Base-by-base conservation (phyloP, 1,140 invertebrate species). In the Drosophila pandora region DNA sequence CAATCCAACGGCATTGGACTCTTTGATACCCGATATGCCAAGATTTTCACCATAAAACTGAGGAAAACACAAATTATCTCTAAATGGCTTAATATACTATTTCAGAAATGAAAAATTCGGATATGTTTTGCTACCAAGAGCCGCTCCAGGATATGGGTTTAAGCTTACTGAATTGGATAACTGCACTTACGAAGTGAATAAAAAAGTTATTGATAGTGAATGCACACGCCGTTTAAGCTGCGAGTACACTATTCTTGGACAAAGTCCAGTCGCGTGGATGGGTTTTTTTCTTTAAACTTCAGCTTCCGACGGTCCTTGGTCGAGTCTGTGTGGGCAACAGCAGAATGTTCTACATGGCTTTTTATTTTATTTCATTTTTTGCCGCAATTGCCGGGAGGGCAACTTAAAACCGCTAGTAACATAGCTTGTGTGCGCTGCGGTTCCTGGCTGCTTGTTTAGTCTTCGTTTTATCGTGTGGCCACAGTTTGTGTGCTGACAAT, bases 391-490 rank as follows among this genome's bases (percentile, higher is more conserved):
- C 22, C 23, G 30, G 13, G 28, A 43, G 37, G 25, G 60, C 17
- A 47, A 72, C 50, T 55, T 22, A 62, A 47, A 45, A 74, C 52
- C 60, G 39, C 68, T 71, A 32, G 68, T 34, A 47, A 47, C 43
- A 47, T 47, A 45, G 53, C 47, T 37, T 21, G 56, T 48, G 43
- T 47, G 43, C 41, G 41, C 6, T 47, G 68, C 21, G 69, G 69
- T 50, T 39, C 41, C 34, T 61, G 61, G 45, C 62, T 48, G 32
- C 23, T 43, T 32, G 68, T 62, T 61, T 54, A 57, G 43, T 28
- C 23, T 22, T 25, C 37, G 69, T 54, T 73, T 73, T 72, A 73
- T 73, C 56, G 39, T 76, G 72, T 68, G 73, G 72, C 62, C 72
- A 76, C 62, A 76, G 50, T 52, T 50, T 55, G 60, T 72, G 58